Base-by-base conservation (phyloP, 1,140 invertebrate genomes). In the Drosophila ohnishii region DNA sequence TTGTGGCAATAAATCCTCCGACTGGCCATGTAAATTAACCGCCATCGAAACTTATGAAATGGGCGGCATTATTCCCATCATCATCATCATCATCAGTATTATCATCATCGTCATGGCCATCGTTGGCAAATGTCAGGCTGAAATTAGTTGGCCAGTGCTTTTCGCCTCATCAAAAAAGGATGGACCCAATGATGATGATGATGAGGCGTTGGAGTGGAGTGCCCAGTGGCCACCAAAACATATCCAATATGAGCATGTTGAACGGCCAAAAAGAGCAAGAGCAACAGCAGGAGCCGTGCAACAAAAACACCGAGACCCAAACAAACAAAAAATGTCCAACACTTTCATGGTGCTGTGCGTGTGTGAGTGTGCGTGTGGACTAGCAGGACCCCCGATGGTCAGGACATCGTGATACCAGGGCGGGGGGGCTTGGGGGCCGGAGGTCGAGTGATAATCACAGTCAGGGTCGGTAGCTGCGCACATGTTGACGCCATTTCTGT, bases 281-380 rank as follows among this genome's bases (percentile, higher is more conserved):
- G 55, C 66, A 63, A 42, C 47, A 75, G 53, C 69, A 51, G 70
- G 61, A 53, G 45, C 63, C 57, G 32, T 65, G 63, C 58, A 69
- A 67, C 63, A 66, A 65, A 67, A 50, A 69, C 61, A 37, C 62
- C 51, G 51, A 37, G 64, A 35, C 42, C 64, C 56, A 78, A 81
- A 75, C 82, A 82, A 83, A 86, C 82, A 86, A 87, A 71, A 86
- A 86, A 87, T 79, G 84, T 75, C 69, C 81, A 80, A 80, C 74
- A 64, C 62, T 74, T 75, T 75, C 16, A 37, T 53, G 40, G 16
- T 44, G 50, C 16, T 53, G 47, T 9, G 42, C 25, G 25, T 13
- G 13, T 47, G 45, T 35, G 67, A 30, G 47, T 50, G 28, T 47
- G 51, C 25, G 39, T 16, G 32, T 60, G 19, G 16, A 16, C 19